Evolutionary conservation across 2,113 vertebrate species (phyloP).

Genomic region (Castor canadensis): DNA sequence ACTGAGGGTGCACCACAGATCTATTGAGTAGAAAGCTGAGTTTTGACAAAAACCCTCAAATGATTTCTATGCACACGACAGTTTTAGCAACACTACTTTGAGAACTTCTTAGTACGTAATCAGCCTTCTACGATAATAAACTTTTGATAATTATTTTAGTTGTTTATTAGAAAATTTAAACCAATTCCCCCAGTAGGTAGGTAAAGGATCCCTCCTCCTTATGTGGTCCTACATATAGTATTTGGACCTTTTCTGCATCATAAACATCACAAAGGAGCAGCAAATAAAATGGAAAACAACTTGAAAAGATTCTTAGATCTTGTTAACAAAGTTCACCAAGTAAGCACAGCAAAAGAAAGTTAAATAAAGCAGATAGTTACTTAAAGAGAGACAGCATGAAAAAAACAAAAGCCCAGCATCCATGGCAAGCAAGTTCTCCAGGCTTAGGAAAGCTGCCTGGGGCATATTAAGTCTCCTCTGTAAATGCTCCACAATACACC

Average conservation of each 20-base stretch:
- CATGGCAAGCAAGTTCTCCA: neutral
- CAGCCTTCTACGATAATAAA: neutral
- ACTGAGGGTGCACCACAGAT: neutral
- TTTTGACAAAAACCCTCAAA: neutral
- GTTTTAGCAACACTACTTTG: neutral
- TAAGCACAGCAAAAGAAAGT: too few species aligned
- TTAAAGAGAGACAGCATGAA: neutral
- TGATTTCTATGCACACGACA: neutral
- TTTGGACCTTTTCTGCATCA: neutral
- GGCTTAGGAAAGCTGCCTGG: neutral
- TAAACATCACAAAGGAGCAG: neutral
- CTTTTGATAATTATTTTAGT: neutral
- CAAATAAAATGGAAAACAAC: neutral
- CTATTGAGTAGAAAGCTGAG: neutral
- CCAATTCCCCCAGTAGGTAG: neutral
- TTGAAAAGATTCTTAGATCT: neutral
- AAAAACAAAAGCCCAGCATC: neutral
- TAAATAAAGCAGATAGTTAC: neutral
- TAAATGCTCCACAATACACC: too few species aligned
- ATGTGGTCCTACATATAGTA: neutral
- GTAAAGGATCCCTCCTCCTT: neutral
- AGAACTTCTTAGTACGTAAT: neutral
- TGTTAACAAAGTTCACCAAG: too few species aligned
- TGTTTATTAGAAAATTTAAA: neutral
- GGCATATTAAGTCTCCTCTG: too few species aligned